Evolutionary conservation across 2,113 vertebrate genomes (phyloP).

Genomic region (Illadopsis cleaveri): DNA sequence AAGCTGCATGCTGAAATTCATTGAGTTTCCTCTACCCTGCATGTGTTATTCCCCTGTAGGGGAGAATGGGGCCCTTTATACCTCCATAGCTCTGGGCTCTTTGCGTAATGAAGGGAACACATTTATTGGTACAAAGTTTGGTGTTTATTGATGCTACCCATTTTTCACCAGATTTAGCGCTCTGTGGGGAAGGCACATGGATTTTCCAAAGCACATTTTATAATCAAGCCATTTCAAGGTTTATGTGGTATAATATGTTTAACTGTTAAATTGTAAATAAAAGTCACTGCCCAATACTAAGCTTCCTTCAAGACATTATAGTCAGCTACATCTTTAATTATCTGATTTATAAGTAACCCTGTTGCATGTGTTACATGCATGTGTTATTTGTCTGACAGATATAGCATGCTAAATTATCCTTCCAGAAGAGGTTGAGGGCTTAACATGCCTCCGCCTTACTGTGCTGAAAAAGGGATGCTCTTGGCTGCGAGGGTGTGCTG

Average conservation of each 20-base stretch:
- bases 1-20: slow-evolving; percentile 27
- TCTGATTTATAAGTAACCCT: slow-evolving; percentile 68
- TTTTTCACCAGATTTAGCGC: slow-evolving; percentile 80
- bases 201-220: slow-evolving; percentile 77
- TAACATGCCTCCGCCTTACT: background rate
- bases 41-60: slow-evolving; percentile 54
- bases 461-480: background rate
- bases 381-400: background rate
- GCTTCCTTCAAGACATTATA: slow-evolving; percentile 44
- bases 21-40: slow-evolving; percentile 25
- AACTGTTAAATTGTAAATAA: slow-evolving; percentile 77
- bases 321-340: slow-evolving; percentile 73
- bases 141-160: slow-evolving; percentile 80
- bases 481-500: rapidly evolving
- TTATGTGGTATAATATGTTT: slow-evolving; percentile 69
- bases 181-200: slow-evolving; percentile 75
- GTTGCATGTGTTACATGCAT: background rate
- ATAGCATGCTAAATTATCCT: background rate
- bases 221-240: slow-evolving; percentile 77
- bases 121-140: slow-evolving; percentile 76
- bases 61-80: slow-evolving; percentile 65
- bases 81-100: slow-evolving; percentile 40
- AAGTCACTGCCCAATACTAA: slow-evolving; percentile 61
- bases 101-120: slow-evolving; percentile 73
- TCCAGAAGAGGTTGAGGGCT: background rate